Percentiles rank a stretch among this genome's conserved stretches.
phyloP scores from a whole-genome alignment of 2,113 vertebrate genomes.

The Herpailurus yagouaroundi region DNA sequence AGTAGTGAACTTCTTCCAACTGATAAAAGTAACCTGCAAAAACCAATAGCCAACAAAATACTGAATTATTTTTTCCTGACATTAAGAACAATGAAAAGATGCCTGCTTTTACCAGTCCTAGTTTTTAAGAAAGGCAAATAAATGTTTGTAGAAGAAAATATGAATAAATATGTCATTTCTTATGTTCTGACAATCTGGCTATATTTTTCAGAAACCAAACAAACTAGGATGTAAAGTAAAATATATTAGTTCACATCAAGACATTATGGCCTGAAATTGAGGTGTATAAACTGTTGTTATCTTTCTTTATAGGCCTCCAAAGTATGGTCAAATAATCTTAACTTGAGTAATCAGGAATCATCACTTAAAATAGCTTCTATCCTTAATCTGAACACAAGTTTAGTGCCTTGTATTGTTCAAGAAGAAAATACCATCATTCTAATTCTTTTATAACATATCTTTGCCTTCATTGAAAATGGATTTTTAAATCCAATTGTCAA shows the following conservation, averaged over 20 bases:
- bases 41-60: neutral
- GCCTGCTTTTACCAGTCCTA: neutral
- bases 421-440: neutral
- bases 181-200: neutral
- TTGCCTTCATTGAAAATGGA: neutral
- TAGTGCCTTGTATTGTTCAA: neutral
- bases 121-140: neutral
- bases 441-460: neutral
- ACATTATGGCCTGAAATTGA: neutral
- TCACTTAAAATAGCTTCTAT: neutral
- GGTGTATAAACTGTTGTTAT: neutral
- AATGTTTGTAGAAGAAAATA: neutral
- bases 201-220: neutral
- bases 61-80: neutral
- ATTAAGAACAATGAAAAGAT: neutral
- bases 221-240: neutral
- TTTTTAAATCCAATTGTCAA: neutral
- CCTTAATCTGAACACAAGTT: neutral
- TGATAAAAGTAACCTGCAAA: neutral
- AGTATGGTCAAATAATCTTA: neutral
- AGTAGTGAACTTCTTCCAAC: neutral
- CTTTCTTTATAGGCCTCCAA: neutral
- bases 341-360: neutral
- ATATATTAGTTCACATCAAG: neutral
- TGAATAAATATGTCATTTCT: neutral